Evolutionary conservation across 1,140 invertebrate species (phyloP).

Genomic region (Eurytemora carolleeae): DNA sequence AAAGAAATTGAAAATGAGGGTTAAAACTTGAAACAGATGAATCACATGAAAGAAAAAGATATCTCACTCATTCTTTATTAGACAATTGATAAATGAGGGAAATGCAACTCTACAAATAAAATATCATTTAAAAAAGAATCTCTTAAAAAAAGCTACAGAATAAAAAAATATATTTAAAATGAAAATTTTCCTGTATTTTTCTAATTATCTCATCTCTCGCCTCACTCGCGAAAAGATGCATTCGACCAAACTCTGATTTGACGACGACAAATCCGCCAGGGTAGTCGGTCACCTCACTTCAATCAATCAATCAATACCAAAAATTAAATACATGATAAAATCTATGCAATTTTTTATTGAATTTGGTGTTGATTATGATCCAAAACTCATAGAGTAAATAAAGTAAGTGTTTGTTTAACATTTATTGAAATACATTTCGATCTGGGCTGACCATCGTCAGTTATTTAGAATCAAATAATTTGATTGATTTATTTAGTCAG

Average conservation of each 20-base stretch:
- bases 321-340: neutral
- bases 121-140: too few species aligned
- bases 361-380: neutral
- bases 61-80: too few species aligned
- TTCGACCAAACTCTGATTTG: constrained; percentile 24
- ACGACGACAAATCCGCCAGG: constrained; percentile 57
- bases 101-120: too few species aligned
- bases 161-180: too few species aligned
- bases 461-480: constrained; percentile 36
- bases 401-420: neutral
- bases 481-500: neutral
- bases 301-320: neutral
- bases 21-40: too few species aligned
- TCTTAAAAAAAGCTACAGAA: too few species aligned
- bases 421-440: neutral
- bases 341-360: neutral
- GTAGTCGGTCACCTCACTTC: constrained; percentile 35
- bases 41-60: too few species aligned
- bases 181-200: constrained; percentile 35
- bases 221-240: constrained; percentile 63
- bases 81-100: too few species aligned
- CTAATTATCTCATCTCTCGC: constrained; percentile 65
- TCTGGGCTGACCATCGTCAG: constrained; percentile 25
- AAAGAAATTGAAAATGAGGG: too few species aligned
- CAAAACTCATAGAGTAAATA: neutral